Conservation (phyloP, 2,888 invertebrate species). For the Lasioglossum pauxillum region DNA sequence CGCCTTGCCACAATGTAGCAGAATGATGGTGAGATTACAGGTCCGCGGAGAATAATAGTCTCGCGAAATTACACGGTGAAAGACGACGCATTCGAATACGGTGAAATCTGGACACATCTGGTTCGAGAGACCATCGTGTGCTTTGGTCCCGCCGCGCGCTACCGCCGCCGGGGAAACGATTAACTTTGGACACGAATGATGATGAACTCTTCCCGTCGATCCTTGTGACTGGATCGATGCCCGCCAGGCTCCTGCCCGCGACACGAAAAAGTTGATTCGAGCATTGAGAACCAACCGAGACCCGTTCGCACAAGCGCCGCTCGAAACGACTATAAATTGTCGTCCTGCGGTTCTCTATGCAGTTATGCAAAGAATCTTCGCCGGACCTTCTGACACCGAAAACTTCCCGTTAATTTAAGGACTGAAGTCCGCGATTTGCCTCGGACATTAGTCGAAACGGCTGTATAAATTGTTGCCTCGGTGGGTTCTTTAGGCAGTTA, state of each 20-base stretch:
- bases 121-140: neutral
- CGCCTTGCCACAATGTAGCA: conserved; percentile 38
- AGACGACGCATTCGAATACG: conserved; percentile 42
- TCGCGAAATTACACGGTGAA: conserved; percentile 40
- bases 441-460: conserved; percentile 4
- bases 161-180: conserved; percentile 17
- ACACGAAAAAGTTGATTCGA: neutral
- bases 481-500: neutral
- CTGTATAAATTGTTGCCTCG: neutral
- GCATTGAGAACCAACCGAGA: neutral
- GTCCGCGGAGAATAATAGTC: conserved; percentile 12
- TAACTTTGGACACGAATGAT: conserved; percentile 18
- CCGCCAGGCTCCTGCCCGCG: neutral
- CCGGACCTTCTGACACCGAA: conserved; percentile 8
- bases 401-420: conserved; percentile 4
- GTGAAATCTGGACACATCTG: conserved; percentile 4
- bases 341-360: neutral
- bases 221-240: neutral
- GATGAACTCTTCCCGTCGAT: neutral
- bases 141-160: neutral
- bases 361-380: conserved; percentile 4
- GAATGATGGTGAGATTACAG: conserved; percentile 19
- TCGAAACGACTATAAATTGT: conserved; percentile 10
- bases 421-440: neutral
- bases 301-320: neutral